These are phyloP conservation scores for Nyctalus aviator DNA, from an alignment of 2,797 vertebrate species.

Conservation along the genomic window DNA sequence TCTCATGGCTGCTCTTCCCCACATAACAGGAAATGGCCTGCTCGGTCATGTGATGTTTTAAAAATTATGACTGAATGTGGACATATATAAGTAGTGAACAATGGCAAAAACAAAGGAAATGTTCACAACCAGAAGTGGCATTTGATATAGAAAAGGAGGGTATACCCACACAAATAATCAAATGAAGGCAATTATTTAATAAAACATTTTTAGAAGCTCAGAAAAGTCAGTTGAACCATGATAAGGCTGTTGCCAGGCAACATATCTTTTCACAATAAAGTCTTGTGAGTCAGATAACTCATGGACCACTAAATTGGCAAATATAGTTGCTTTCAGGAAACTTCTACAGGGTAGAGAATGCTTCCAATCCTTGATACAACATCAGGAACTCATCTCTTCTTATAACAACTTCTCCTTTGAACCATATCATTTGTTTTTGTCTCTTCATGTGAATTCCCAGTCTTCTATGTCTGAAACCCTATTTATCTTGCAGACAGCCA, in stretches of 20 bases:
- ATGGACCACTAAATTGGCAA: conserved; percentile 84
- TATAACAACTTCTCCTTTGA: conserved; percentile 83
- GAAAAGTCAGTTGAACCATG: conserved; percentile 86
- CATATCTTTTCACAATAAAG: conserved; percentile 86
- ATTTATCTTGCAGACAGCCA: conserved; percentile 71
- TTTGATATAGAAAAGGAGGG: conserved; percentile 74
- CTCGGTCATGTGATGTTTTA: background rate
- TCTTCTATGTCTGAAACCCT: conserved; percentile 77
- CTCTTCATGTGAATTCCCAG: conserved; percentile 83
- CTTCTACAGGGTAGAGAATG: conserved; percentile 83
- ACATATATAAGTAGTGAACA: conserved; percentile 50
- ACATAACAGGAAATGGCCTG: background rate
- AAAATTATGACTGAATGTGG: background rate
- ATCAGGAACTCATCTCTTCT: conserved; percentile 84
- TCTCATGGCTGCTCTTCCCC: background rate
- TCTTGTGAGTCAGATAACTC: conserved; percentile 86
- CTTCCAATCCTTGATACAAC: conserved; percentile 78
- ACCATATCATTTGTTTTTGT: conserved; percentile 82
- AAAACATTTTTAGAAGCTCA: conserved; percentile 86
- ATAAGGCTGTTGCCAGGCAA: conserved; percentile 88
- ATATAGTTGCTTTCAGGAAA: conserved; percentile 84
- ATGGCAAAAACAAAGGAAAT: conserved; percentile 78
- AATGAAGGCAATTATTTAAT: conserved; percentile 86
- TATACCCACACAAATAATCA: conserved; percentile 72
- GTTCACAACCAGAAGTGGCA: conserved; percentile 81